Evolutionary conservation across 2,113 vertebrate genomes (phyloP), one percentile per base, ranked within the genome.

Genomic region (Pantherophis guttatus): DNA sequence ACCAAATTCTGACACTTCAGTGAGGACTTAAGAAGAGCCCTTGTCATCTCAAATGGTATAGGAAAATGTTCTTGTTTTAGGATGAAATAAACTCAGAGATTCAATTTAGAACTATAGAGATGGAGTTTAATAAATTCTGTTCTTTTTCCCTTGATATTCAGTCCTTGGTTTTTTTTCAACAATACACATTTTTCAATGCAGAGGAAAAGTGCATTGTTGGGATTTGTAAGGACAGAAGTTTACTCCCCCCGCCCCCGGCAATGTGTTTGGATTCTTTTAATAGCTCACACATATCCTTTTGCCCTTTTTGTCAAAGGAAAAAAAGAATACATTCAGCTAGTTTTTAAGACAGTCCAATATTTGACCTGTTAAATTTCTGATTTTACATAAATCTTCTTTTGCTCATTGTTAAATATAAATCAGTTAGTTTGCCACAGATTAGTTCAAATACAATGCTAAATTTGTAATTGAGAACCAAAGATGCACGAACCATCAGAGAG

Each of bases 51-150:
- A 90, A 90, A 93, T 90, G 44, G n/a, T 62, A 29, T 39, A 26
- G 44, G 55, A 90, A 93, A 90, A 86, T 90, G 90, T 93, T 93
- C 81, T 93, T 93, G 92, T 88, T 57, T 93, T 86, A 86, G 75
- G 88, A 23, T 93, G 89, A 93, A 93, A 90, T 90, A 90, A 93
- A 65, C 75, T 90, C 75, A 86, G 70, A 90, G 54, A 93, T 93
- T 93, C 44, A 86, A 88, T 90, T 93, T 93, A 93, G 90, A 93
- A 55, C 29, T 90, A n/a, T 62, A 62, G 88, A 86, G 52, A 58
- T 86, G 48, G 44, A 90, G 44, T 54, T 59, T 93, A 53, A 93
- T 44, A 92, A 75, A 90, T 86, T 90, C 54, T 58, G 39, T 85
- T 57, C 44, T 52, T 26, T 24, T 21, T 62, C 55, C 75, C 44